Conservation (phyloP, 2,797 vertebrate genomes). For the Steatocranus sp. region DNA sequence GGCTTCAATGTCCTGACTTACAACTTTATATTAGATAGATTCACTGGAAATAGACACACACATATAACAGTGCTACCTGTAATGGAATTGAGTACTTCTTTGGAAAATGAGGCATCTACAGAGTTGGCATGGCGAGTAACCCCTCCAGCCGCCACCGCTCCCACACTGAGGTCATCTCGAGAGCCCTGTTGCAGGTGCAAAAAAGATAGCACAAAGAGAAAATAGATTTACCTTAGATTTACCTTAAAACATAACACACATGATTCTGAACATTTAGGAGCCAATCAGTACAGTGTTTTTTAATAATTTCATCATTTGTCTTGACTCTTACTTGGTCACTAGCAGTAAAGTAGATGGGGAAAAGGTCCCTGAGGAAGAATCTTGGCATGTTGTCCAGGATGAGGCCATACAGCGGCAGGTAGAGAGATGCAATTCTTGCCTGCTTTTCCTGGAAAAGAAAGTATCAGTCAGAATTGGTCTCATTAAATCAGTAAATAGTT, state of each 20-base stretch:
- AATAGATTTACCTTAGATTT: background rate
- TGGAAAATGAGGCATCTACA: slow-evolving; percentile 94
- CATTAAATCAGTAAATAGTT: background rate
- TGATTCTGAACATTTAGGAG: background rate
- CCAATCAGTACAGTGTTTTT: background rate
- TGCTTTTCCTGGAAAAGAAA: slow-evolving; percentile 83
- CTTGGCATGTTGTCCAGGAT: slow-evolving; percentile 98
- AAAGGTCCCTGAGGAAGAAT: slow-evolving; percentile 94
- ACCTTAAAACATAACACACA: background rate
- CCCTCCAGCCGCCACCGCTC: slow-evolving; percentile 80
- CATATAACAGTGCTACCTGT: slow-evolving; percentile 78
- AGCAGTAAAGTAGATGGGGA: slow-evolving; percentile 88
- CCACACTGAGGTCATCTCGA: slow-evolving; percentile 90
- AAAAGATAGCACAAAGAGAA: background rate
- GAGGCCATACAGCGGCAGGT: slow-evolving; percentile 95
- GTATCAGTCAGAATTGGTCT: background rate
- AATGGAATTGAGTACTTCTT: slow-evolving; percentile 98
- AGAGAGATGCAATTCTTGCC: slow-evolving; percentile 91
- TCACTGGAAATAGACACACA: background rate
- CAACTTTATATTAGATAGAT: background rate
- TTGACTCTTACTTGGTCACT: slow-evolving; percentile 86
- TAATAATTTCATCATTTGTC: background rate
- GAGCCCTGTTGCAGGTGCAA: slow-evolving; percentile 79
- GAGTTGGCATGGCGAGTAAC: slow-evolving; percentile 89
- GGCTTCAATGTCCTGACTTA: slow-evolving; percentile 11